Percentiles rank a stretch among this genome's conserved stretches.
Evolutionary conservation across 2,113 vertebrate genomes (phyloP).

Genomic region (Rutilus rutilus): DNA sequence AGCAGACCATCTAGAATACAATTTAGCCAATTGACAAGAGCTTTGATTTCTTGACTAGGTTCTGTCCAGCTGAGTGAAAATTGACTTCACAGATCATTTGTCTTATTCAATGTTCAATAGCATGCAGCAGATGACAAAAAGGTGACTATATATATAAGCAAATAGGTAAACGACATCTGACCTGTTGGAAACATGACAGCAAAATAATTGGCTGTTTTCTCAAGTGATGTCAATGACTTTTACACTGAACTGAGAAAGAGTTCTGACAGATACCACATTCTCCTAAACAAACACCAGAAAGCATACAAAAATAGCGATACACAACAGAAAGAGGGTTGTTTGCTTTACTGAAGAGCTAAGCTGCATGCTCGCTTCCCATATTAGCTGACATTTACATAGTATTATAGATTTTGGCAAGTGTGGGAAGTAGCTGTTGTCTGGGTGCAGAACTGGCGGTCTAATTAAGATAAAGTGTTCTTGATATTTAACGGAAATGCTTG

Average conservation of each 20-base stretch:
- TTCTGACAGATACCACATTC: background rate
- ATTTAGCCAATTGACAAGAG: conserved; percentile 21
- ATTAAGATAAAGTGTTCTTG: conserved; percentile 30
- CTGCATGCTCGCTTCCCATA: conserved; percentile 8
- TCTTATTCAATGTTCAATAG: conserved; percentile 32
- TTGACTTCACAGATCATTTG: background rate
- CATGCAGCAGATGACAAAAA: background rate
- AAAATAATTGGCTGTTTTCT: conserved; percentile 39
- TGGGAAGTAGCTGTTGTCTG: conserved; percentile 36
- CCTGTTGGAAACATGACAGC: conserved; percentile 22
- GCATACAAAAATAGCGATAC: conserved; percentile 2
- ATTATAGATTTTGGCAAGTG: conserved; percentile 42
- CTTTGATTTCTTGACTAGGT: conserved; percentile 15
- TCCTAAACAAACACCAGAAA: background rate
- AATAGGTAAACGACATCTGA: conserved; percentile 21
- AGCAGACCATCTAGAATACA: background rate
- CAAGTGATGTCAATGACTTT: background rate
- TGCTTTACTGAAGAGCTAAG: conserved; percentile 21
- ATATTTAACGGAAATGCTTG: conserved; percentile 21
- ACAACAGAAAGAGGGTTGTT: background rate
- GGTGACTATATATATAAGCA: conserved; percentile 15
- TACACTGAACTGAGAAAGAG: background rate
- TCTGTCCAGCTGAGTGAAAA: conserved; percentile 12
- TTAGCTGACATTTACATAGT: conserved; percentile 37
- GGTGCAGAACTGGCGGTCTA: background rate